Evolutionary conservation across 2,888 invertebrate genomes (phyloP), one percentile per base, ranked within the genome.

Genomic region (Alcis repandata): DNA sequence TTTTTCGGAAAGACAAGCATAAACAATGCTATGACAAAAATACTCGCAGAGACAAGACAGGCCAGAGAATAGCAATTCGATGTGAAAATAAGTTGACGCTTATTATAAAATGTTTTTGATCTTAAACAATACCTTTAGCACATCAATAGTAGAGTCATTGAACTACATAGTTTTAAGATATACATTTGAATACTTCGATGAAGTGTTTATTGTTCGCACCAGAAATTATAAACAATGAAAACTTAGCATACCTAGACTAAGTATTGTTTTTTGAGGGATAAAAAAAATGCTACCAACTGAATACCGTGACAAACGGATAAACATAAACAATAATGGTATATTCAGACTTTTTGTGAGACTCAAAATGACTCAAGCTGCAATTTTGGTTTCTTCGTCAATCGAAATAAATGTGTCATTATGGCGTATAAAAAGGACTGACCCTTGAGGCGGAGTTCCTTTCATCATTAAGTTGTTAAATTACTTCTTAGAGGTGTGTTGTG

Each of bases 351-450:
- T 64, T 65, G 43, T 57, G 13, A n/a, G 46, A 40, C 17, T 11
- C 36, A 36, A 67, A 58, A 54, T 69, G 62, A 68, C 40, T 68
- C 66, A 60, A 59, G 32, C 33, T 53, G 61, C 53, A 58, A 46
- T 20, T 60, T 71, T 22, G 62, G 62, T 66, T 62, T 45, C 54
- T 15, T 56, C 61, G 49, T 63, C 53, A 63, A 58, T 61, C 38
- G 45, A 54, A 56, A 68, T 68, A 54, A 64, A 65, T 49, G 45
- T 64, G 53, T 70, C 59, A 63, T 63, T 70, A 68, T 36, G 65
- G 60, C 41, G 57, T 68, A 63, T 59, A 65, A 61, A 56, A 68
- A 52, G 67, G 65, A 56, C 65, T 56, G 65, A 43, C 60, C 64
- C 61, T 38, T 58, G 45, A 62, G 45, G 52, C 57, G 49, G 36